Percentiles rank a stretch among this genome's conserved stretches.
These are phyloP conservation scores for Thereva unica DNA, from an alignment of 2,888 invertebrate species.

Conservation along the genomic window DNA sequence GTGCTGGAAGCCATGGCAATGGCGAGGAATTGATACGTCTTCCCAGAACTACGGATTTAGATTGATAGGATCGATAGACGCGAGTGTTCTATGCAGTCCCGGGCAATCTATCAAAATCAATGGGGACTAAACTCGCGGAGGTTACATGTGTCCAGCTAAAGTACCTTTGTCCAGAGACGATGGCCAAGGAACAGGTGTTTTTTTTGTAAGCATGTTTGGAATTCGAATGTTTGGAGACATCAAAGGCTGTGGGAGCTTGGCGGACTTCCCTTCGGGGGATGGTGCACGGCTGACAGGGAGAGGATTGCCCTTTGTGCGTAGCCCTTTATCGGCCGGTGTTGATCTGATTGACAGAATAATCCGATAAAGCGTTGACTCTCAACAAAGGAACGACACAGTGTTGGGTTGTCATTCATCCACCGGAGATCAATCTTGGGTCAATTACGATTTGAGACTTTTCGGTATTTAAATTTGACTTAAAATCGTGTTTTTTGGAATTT, in stretches of 20 bases:
- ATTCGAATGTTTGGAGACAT: conserved; percentile 23
- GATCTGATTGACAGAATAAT: conserved; percentile 31
- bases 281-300: neutral
- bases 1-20: neutral
- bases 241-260: neutral
- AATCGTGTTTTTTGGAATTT: too few species aligned
- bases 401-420: conserved; percentile 5
- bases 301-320: neutral
- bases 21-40: conserved; percentile 31
- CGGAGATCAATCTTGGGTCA: conserved; percentile 11
- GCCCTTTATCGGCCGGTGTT: neutral
- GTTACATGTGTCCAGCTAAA: conserved; percentile 24
- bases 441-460: too few species aligned
- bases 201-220: neutral
- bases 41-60: conserved; percentile 34
- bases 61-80: conserved; percentile 32
- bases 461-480: too few species aligned
- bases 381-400: conserved; percentile 2
- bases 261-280: neutral
- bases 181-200: conserved; percentile 22
- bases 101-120: conserved; percentile 37
- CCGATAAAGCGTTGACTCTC: conserved; percentile 16
- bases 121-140: conserved; percentile 3
- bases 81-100: conserved; percentile 19
- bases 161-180: conserved; percentile 7